A percentile compares a stretch with the other conserved stretches of the same genome.
These are phyloP conservation scores for Siphamia tubifer DNA, from an alignment of 2,113 vertebrate species.

Conservation along the genomic window DNA sequence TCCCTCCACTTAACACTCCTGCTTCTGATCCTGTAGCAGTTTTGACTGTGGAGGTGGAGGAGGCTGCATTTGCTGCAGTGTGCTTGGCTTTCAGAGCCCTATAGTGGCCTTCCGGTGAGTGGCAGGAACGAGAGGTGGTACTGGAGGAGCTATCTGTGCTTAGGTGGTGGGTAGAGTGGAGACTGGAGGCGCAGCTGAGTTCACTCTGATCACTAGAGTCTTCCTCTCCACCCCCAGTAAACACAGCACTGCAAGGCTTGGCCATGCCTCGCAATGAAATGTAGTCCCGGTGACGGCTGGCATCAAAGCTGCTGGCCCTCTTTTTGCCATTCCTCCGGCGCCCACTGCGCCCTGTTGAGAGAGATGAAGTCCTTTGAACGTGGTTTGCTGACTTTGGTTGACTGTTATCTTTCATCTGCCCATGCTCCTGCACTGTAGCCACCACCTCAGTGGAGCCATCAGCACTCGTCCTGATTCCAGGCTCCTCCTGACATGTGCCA, in stretches of 20 bases:
- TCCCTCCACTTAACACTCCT: constrained; percentile 74
- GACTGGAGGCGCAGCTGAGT: constrained; percentile 92
- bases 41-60: constrained; percentile 62
- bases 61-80: constrained; percentile 27
- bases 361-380: constrained; percentile 82
- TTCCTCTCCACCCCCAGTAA: constrained; percentile 84
- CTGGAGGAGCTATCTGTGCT: constrained; percentile 96
- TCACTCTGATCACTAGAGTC: constrained; percentile 98
- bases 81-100: constrained; percentile 87
- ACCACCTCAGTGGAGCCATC: constrained; percentile 54
- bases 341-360: constrained; percentile 65
- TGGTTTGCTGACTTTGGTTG: constrained; percentile 82
- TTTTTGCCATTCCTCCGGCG: constrained; percentile 91
- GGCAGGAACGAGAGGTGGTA: constrained; percentile 90
- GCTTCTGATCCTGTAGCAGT: constrained; percentile 74
- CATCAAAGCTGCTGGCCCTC: constrained; percentile 96
- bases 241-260: constrained; percentile 90
- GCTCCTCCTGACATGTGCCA: constrained; percentile 43
- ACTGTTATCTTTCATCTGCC: constrained; percentile 78
- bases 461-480: constrained; percentile 48
- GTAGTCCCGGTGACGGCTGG: constrained; percentile 93
- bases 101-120: constrained; percentile 88
- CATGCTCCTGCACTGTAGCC: constrained; percentile 70
- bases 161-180: constrained; percentile 90
- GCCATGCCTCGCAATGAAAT: constrained; percentile 85